Conservation (phyloP, 2,888 invertebrate species). For the Rhimphoctona megacephalus region DNA sequence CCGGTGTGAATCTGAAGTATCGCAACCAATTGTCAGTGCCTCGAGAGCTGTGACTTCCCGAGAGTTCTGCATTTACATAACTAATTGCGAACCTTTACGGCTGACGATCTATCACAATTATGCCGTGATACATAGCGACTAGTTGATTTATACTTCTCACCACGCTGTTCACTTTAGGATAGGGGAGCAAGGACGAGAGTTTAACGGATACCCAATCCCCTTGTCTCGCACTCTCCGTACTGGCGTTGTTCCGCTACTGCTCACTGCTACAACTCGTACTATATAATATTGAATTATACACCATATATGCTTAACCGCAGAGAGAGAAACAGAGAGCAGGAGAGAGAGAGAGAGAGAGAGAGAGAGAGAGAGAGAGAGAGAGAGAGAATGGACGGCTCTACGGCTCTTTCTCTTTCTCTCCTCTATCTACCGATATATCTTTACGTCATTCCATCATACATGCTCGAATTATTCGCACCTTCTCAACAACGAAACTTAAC, state of each 20-base stretch:
- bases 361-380: constrained; percentile 36
- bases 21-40: constrained; percentile 62
- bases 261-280: constrained; percentile 38
- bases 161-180: constrained; percentile 37
- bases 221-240: constrained; percentile 38
- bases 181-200: constrained; percentile 35
- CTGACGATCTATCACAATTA: constrained; percentile 69
- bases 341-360: constrained; percentile 21
- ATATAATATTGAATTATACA: constrained; percentile 54
- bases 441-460: constrained; percentile 43
- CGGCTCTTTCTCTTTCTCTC: neutral
- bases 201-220: constrained; percentile 56
- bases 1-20: constrained; percentile 40
- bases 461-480: constrained; percentile 45
- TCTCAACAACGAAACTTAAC: neutral
- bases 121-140: constrained; percentile 63
- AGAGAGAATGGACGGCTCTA: neutral
- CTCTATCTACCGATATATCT: constrained; percentile 7
- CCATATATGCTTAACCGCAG: constrained; percentile 31
- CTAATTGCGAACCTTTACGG: constrained; percentile 68
- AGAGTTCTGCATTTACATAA: constrained; percentile 66
- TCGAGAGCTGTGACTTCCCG: constrained; percentile 53
- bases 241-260: constrained; percentile 48
- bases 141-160: constrained; percentile 69
- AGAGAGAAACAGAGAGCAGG: constrained; percentile 34